A percentile compares a stretch with the other conserved stretches of the same genome.
phyloP scores from a whole-genome alignment of 2,113 vertebrate species.

The Paratilapia polleni region DNA sequence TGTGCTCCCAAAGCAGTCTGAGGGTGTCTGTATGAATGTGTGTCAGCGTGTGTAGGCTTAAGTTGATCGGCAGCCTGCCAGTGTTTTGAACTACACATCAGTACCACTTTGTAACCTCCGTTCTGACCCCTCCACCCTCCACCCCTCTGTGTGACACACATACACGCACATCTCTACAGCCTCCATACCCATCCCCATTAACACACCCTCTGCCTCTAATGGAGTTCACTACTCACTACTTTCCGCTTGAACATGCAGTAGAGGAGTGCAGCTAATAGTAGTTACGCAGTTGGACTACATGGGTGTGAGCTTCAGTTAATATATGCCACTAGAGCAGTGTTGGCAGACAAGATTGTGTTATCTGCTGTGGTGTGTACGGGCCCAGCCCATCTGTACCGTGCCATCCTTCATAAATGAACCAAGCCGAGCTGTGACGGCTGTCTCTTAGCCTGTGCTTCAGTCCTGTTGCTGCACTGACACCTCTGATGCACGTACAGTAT shows the following conservation, averaged over 20 bases:
- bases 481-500: slow-evolving; percentile 35
- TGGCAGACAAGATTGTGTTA: slow-evolving; percentile 71
- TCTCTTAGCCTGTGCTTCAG: slow-evolving; percentile 50
- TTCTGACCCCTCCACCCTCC: slow-evolving; percentile 22
- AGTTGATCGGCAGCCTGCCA: slow-evolving; percentile 35
- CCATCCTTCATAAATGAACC: slow-evolving; percentile 68
- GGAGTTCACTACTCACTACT: slow-evolving; percentile 66
- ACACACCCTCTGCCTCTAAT: slow-evolving; percentile 68
- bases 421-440: slow-evolving; percentile 62
- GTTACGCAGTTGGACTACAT: slow-evolving; percentile 59
- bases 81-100: slow-evolving; percentile 51
- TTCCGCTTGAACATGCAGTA: slow-evolving; percentile 58
- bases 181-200: slow-evolving; percentile 42
- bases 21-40: slow-evolving; percentile 11
- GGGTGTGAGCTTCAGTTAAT: slow-evolving; percentile 72
- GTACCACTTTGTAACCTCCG: slow-evolving; percentile 32
- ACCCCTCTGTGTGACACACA: not conserved
- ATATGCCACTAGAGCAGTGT: slow-evolving; percentile 65
- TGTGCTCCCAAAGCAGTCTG: slow-evolving; percentile 4
- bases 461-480: slow-evolving; percentile 42
- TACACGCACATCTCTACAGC: not conserved
- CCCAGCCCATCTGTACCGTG: slow-evolving; percentile 63
- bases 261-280: slow-evolving; percentile 64
- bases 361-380: slow-evolving; percentile 46
- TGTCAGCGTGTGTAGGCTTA: slow-evolving; percentile 16